phyloP scores from a whole-genome alignment of 64 coral and sea anemone species.

The Montipora sp. region DNA sequence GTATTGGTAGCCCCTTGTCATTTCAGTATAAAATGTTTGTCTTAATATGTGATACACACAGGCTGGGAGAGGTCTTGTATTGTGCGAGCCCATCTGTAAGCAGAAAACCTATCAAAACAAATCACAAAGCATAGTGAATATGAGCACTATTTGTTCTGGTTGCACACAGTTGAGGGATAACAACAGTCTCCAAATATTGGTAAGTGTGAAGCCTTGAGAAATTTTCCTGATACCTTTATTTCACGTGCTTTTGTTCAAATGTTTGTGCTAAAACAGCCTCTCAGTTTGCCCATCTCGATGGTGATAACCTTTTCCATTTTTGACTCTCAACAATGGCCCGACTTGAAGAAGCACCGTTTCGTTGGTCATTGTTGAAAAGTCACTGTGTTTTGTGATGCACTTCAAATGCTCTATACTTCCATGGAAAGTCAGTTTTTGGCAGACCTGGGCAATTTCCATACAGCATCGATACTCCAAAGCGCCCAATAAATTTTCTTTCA shows the following conservation, averaged over 20 bases:
- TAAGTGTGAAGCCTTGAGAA: background rate
- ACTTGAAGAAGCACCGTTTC: slow-evolving; percentile 16
- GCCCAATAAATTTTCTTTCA: background rate
- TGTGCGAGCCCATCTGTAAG: slow-evolving; percentile 60
- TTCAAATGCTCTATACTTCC: slow-evolving; percentile 40
- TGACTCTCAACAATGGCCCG: slow-evolving; percentile 1
- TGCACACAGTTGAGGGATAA: background rate
- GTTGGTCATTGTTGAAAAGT: slow-evolving; percentile 56
- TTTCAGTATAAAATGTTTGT: background rate
- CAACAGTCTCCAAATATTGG: background rate
- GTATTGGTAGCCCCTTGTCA: background rate
- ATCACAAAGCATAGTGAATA: background rate
- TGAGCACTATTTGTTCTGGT: background rate
- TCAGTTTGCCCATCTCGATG: background rate
- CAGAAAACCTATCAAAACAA: slow-evolving; percentile 32
- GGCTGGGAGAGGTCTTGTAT: slow-evolving; percentile 46
- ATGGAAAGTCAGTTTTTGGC: background rate
- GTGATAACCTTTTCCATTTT: background rate
- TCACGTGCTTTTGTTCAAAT: background rate
- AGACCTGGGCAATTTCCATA: background rate
- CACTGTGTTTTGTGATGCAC: slow-evolving; percentile 54
- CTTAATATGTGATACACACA: slow-evolving; percentile 46
- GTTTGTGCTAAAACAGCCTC: background rate
- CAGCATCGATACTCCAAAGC: slow-evolving; percentile 36
- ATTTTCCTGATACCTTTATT: background rate